Conservation (phyloP, 1,140 invertebrate genomes). For the Scaptomyza pallida region DNA sequence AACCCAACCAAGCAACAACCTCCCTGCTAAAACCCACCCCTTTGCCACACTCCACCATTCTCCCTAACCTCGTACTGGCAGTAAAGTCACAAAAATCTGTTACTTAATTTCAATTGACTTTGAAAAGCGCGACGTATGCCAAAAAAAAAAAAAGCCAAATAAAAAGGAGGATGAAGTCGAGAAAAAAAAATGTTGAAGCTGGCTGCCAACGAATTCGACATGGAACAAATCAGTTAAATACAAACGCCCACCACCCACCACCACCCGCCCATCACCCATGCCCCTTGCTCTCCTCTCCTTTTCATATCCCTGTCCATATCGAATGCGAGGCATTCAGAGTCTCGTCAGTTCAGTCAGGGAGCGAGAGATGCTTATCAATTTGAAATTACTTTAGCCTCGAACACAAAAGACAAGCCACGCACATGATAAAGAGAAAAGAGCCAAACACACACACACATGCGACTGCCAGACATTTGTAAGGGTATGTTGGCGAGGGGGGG, state of each 20-base stretch:
- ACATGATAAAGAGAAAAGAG: constrained; percentile 62
- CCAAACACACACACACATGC: neutral
- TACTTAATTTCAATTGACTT: constrained; percentile 82
- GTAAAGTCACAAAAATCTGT: constrained; percentile 71
- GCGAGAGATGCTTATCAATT: constrained; percentile 83
- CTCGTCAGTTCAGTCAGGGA: constrained; percentile 28
- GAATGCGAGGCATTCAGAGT: constrained; percentile 12
- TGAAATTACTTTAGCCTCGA: constrained; percentile 81
- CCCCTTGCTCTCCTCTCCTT: neutral
- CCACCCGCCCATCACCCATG: neutral
- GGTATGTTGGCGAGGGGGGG: constrained; percentile 1
- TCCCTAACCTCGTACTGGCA: neutral
- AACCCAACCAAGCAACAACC: neutral
- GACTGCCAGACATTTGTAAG: neutral
- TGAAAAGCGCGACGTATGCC: constrained; percentile 63
- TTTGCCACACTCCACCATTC: too few relatives aligned
- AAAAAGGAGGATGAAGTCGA: too few relatives aligned
- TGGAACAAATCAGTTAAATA: constrained; percentile 81
- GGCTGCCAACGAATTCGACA: constrained; percentile 55
- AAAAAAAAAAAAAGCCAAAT: constrained; percentile 2
- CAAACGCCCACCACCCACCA: constrained; percentile 21
- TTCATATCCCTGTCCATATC: neutral
- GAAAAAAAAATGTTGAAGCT: constrained; percentile 5
- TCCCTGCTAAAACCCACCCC: neutral
- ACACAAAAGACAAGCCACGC: constrained; percentile 78